These are phyloP conservation scores for Potamilus streckersoni DNA, from an alignment of 1,140 invertebrate genomes.

Conservation along the genomic window DNA sequence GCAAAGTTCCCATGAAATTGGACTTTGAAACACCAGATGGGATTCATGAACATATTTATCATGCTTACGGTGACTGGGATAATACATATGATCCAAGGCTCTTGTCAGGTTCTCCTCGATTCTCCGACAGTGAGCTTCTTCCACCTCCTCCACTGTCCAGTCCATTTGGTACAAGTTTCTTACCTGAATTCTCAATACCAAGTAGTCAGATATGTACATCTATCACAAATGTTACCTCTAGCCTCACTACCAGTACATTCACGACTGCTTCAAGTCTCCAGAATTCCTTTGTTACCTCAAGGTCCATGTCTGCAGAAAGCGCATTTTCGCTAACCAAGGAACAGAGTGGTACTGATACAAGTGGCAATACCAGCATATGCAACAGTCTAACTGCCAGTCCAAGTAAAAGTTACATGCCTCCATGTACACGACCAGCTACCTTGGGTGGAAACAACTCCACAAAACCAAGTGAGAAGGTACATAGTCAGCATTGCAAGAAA, in stretches of 20 bases:
- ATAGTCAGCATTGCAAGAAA: constrained; percentile 43
- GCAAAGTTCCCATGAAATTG: constrained; percentile 53
- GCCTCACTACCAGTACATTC: constrained; percentile 51
- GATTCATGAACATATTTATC: constrained; percentile 62
- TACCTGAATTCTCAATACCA: constrained; percentile 44
- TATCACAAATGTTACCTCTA: constrained; percentile 28
- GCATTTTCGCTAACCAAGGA: constrained; percentile 2
- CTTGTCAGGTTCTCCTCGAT: constrained; percentile 37
- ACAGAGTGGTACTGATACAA: constrained; percentile 10
- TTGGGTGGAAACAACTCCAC: constrained; percentile 52
- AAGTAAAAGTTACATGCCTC: constrained; percentile 34
- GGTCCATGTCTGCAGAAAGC: constrained; percentile 8
- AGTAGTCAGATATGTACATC: constrained; percentile 39
- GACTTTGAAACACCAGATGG: constrained; percentile 56
- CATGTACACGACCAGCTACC: constrained; percentile 54
- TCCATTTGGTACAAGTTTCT: constrained; percentile 37
- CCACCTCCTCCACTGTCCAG: constrained; percentile 51
- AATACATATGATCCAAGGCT: constrained; percentile 51
- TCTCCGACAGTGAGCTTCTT: constrained; percentile 50
- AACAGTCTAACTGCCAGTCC: constrained; percentile 19
- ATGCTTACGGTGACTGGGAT: constrained; percentile 66
- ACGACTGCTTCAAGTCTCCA: constrained; percentile 37
- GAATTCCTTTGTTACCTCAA: constrained; percentile 17
- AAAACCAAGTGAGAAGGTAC: constrained; percentile 25
- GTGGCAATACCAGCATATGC: constrained; percentile 11